phyloP scores from a whole-genome alignment of 2,797 vertebrate species.

The Naso thynnoides region DNA sequence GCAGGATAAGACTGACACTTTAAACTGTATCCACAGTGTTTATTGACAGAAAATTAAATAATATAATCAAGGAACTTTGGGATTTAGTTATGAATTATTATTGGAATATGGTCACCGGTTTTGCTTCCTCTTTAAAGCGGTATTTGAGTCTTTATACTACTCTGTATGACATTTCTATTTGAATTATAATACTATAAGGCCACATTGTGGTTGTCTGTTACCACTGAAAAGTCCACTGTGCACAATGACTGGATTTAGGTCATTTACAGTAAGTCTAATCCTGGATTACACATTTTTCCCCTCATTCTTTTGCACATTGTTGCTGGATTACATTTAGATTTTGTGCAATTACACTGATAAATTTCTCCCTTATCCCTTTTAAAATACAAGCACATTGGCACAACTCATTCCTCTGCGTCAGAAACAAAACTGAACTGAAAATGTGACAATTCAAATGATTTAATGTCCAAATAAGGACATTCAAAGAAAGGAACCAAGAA shows the following conservation, averaged over 20 bases:
- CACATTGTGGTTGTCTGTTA: conserved; percentile 35
- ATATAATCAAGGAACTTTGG: neutral
- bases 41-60: neutral
- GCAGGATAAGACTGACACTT: conserved; percentile 1
- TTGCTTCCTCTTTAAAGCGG: neutral
- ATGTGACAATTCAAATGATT: neutral
- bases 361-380: fast-evolving
- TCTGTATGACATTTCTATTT: conserved; percentile 19
- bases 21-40: neutral
- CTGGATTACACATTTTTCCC: conserved; percentile 47
- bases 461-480: conserved; percentile 2
- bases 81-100: neutral
- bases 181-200: conserved; percentile 27
- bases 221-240: conserved; percentile 39
- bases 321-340: conserved; percentile 50
- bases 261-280: conserved; percentile 50
- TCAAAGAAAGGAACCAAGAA: neutral
- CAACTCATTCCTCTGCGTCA: neutral
- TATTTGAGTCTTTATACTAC: conserved; percentile 3
- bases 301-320: conserved; percentile 26
- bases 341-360: conserved; percentile 35
- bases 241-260: conserved; percentile 52
- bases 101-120: neutral
- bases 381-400: conserved; percentile 1
- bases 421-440: neutral